These are phyloP conservation scores for Philaethria dido DNA, from an alignment of 2,888 invertebrate species.

Conservation along the genomic window DNA sequence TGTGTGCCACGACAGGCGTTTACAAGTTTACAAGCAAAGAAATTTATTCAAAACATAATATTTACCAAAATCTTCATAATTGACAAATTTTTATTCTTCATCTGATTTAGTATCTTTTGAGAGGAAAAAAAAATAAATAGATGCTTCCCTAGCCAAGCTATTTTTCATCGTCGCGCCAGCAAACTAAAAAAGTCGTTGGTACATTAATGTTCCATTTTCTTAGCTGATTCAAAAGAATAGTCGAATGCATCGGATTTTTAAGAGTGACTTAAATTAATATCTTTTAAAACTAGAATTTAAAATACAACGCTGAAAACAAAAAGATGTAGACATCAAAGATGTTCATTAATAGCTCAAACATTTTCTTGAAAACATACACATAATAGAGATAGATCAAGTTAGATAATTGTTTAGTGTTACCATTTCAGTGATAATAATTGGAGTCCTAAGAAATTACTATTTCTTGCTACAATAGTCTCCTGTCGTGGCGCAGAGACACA, in stretches of 20 bases:
- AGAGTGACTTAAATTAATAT: constrained; percentile 21
- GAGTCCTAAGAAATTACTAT: no score
- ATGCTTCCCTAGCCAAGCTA: constrained; percentile 4
- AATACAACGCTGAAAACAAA: constrained; percentile 5
- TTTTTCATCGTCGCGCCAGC: constrained; percentile 11
- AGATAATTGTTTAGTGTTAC: constrained; percentile 7
- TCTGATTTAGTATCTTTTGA: background rate
- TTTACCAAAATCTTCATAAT: background rate
- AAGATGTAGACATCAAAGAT: constrained; percentile 9
- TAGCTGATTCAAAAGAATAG: constrained; percentile 10
- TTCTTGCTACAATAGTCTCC: no score
- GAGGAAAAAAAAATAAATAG: background rate
- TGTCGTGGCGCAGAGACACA: no score
- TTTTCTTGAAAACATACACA: constrained; percentile 11
- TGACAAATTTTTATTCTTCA: constrained; percentile 9
- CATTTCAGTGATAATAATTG: no score
- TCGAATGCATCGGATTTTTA: constrained; percentile 7
- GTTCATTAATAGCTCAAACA: background rate
- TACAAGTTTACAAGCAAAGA: background rate
- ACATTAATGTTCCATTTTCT: constrained; percentile 23
- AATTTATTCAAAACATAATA: background rate
- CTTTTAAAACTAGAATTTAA: constrained; percentile 15
- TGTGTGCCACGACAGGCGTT: no score
- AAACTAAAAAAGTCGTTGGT: constrained; percentile 12
- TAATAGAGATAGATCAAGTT: background rate